Evolutionary conservation across 2,113 vertebrate genomes (phyloP), one percentile per base, ranked within the genome.

Genomic region (Lathamus discolor): DNA sequence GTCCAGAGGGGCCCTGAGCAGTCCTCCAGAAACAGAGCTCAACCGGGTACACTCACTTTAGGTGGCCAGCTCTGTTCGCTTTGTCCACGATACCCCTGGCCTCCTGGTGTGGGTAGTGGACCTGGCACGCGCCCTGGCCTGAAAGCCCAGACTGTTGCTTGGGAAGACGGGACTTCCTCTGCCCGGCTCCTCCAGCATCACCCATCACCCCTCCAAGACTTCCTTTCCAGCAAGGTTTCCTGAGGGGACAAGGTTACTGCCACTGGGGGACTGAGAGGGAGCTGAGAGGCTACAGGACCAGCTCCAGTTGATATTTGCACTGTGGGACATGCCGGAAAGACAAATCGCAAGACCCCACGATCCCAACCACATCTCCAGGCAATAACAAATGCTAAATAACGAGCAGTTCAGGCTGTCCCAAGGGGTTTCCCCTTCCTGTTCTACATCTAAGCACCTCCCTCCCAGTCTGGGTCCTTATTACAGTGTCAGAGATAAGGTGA

Each of bases 141-240:
- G 27, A 78, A 41, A 67, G 27, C 24, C 28, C 22, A 61, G 63
- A 1, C 8, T 66, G 37, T 18, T 69, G 49, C 61, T 57, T 57
- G 31, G 33, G 41, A 79, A 63, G 27, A 75, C 0, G 0, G 0
- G 1, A 9, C 31, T 84, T 82, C 46, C 55, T 75, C 82, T 90
- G 66, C 37, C 35, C 69, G 79, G 51, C 19, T 90, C 41, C 62
- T 63, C 61, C 49, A 75, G 66, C 66, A 87, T 39, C 35, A 28
- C 27, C 10, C 9, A 23, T 62, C 59, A 66, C 19, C 18, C 11
- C 46, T 92, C 27, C 51, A 44, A 1, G 7, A 29, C 46, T 84
- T 86, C 39, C 39, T 43, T 81, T 77, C 64, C 88, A 74, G 35
- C 27, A 62, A 74, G 10, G 13, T 31, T 78, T 94, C 62, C 88